Evolutionary conservation across 2,113 vertebrate species (phyloP), one percentile per base, ranked within the genome.

Genomic region (Tichodroma muraria): DNA sequence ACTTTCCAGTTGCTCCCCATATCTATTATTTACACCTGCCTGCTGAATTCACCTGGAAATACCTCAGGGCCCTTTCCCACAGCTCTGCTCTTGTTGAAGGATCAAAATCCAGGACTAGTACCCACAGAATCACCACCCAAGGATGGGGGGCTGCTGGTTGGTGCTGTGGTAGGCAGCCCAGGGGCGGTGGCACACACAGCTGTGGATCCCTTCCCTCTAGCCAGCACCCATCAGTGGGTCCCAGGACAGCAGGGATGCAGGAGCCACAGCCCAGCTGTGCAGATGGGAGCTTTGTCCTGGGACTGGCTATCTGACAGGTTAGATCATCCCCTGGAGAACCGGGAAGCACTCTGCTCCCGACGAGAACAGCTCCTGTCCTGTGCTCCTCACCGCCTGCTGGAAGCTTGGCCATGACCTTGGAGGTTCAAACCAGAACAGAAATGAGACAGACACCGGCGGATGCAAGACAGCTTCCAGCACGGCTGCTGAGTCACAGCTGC

Each of bases 401-500:
- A 52, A 59, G 68, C 40, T 4, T 33, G n/a, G 50, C 65, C 50
- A 8, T n/a, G 49, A 63, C 64, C 60, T 73, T 64, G 54, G 31
- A 73, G 50, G 42, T 35, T 61, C 64, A 65, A 68, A n/a, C 9
- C 21, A 63, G 44, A 5, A 18, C 17, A 87, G 73, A 78, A 54
- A 50, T 0, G 11, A 70, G 37, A 45, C 37, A 89, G 56, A n/a
- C 4, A 13, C 37, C 50, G 35, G 15, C 0, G 0, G 11, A 38
- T 42, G 28, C 37, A 52, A 19, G 56, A 50, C 9, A 6, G 40
- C 66, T 66, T 42, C 38, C 77, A 86, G 78, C 49, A 13, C 2
- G 0, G 68, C 44, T 85, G 90, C 56, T 77, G 60, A 44, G 77
- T 45, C 78, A 77, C 54, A n/a, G 20, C 54, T 86, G 57, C 80